These are phyloP conservation scores for Drusus annulatus DNA, from an alignment of 1,140 invertebrate genomes.

Conservation along the genomic window DNA sequence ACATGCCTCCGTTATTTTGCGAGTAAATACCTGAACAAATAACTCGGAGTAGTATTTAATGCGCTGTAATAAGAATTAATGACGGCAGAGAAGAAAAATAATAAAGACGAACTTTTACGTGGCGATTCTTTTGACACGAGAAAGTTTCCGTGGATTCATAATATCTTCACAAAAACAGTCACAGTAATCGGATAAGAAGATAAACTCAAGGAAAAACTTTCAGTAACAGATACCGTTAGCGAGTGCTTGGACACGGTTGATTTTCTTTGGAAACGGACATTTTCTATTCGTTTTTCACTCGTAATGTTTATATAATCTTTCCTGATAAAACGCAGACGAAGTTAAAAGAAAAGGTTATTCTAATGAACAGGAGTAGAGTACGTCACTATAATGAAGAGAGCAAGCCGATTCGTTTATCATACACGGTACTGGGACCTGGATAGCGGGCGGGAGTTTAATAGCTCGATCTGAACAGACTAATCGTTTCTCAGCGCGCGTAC, in stretches of 20 bases:
- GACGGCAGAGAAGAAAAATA: background rate
- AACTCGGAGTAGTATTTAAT: background rate
- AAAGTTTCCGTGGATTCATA: constrained; percentile 33
- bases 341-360: background rate
- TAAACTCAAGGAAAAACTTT: constrained; percentile 13
- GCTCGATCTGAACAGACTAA: constrained; percentile 15
- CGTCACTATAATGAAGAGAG: background rate
- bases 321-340: background rate
- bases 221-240: constrained; percentile 28
- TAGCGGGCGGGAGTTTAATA: constrained; percentile 17
- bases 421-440: background rate
- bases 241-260: constrained; percentile 6
- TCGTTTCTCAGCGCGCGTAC: constrained; percentile 11
- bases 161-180: constrained; percentile 14
- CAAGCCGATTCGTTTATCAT: constrained; percentile 8
- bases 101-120: background rate
- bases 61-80: background rate
- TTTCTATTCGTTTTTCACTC: background rate
- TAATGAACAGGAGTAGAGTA: background rate
- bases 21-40: background rate
- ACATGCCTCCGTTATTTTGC: too few species aligned
- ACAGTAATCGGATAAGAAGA: constrained; percentile 25
- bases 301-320: constrained; percentile 24
- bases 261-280: constrained; percentile 10
- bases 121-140: background rate